Evolutionary conservation across 2,113 vertebrate genomes (phyloP).

Genomic region (Anoplopoma fimbria): DNA sequence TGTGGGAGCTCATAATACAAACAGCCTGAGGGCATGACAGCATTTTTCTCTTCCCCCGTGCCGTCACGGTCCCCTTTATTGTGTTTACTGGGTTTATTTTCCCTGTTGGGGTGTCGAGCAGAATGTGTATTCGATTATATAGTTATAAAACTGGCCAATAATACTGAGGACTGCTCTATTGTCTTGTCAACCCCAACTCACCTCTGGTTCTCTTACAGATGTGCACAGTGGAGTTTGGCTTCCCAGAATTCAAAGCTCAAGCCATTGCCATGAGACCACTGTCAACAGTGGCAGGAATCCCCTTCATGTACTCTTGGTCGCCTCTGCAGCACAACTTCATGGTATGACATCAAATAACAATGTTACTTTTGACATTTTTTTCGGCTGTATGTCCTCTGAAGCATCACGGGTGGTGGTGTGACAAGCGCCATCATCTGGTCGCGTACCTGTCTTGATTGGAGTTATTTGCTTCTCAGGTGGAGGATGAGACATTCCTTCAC

Average conservation of each 20-base stretch:
- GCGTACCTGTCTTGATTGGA: not conserved
- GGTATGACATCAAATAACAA: slow-evolving; percentile 80
- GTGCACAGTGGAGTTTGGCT: slow-evolving; percentile 94
- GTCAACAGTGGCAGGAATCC: slow-evolving; percentile 95
- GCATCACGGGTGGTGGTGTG: not conserved
- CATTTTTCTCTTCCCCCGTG: slow-evolving; percentile 13
- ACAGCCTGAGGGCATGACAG: slow-evolving; percentile 25
- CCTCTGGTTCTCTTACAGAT: slow-evolving; percentile 76
- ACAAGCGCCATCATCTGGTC: not conserved
- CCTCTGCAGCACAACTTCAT: slow-evolving; percentile 99
- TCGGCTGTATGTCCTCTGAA: not conserved
- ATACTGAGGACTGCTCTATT: not conserved
- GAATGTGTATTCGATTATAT: slow-evolving; percentile 15
- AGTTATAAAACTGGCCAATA: not conserved
- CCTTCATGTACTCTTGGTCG: slow-evolving; percentile 99
- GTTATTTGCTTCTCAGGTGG: slow-evolving; percentile 86
- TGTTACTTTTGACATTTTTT: not conserved
- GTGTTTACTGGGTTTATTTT: slow-evolving; percentile 27
- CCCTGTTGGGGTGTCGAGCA: not conserved
- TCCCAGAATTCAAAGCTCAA: slow-evolving; percentile 91
- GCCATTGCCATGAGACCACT: slow-evolving; percentile 91
- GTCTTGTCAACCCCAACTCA: not conserved
- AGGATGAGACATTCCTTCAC: slow-evolving; percentile 97
- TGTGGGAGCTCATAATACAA: slow-evolving; percentile 45
- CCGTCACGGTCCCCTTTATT: not conserved